These are phyloP conservation scores for Verasper variegatus DNA, from an alignment of 2,113 vertebrate genomes.

Conservation along the genomic window DNA sequence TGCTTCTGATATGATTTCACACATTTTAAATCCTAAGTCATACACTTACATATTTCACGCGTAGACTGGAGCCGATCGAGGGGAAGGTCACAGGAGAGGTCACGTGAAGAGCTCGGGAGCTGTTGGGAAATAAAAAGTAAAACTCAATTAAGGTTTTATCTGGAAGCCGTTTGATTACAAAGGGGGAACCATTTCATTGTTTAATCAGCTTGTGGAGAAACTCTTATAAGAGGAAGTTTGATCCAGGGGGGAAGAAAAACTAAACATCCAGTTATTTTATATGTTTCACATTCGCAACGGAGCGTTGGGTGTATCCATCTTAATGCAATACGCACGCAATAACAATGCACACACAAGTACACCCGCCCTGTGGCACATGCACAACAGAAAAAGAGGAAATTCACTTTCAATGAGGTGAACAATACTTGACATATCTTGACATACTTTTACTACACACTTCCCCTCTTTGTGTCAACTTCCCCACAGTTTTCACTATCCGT, in stretches of 20 bases:
- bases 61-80: neutral
- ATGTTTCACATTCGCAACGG: neutral
- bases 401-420: constrained; percentile 72
- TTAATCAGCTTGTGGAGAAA: constrained; percentile 36
- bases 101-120: neutral
- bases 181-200: constrained; percentile 32
- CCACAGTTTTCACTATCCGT: constrained; percentile 63
- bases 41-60: neutral
- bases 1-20: neutral
- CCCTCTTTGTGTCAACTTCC: constrained; percentile 77
- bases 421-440: constrained; percentile 72
- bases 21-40: neutral
- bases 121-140: constrained; percentile 24
- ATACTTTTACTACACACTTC: constrained; percentile 79
- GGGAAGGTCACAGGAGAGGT: constrained; percentile 29
- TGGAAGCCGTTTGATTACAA: constrained; percentile 31
- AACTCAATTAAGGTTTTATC: constrained; percentile 1
- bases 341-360: constrained; percentile 1
- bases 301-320: constrained; percentile 17
- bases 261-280: constrained; percentile 18
- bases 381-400: constrained; percentile 68
- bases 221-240: constrained; percentile 52
- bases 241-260: constrained; percentile 45
- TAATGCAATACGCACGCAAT: constrained; percentile 18
- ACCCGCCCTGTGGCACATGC: constrained; percentile 4